Conservation (phyloP, 2,888 invertebrate genomes). For the Crocallis elinguaria region DNA sequence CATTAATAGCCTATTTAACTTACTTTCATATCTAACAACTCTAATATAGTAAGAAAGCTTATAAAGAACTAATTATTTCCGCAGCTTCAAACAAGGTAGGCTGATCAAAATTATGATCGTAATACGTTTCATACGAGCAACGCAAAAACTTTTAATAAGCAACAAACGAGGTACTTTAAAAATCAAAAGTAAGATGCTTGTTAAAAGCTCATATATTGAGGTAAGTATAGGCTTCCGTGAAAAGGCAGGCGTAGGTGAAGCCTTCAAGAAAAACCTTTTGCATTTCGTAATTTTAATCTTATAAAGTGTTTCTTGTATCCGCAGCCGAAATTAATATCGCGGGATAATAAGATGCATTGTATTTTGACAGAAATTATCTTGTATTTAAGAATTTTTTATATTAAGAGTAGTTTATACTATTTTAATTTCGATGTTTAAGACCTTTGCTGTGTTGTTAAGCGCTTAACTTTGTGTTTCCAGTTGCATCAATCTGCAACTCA, state of each 20-base stretch:
- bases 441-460: no score
- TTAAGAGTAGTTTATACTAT: no score
- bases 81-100: conserved; percentile 11
- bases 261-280: conserved; percentile 42
- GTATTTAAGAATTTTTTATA: no score
- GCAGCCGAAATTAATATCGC: conserved; percentile 42
- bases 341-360: conserved; percentile 35
- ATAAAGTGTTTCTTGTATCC: conserved; percentile 44
- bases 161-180: conserved; percentile 43
- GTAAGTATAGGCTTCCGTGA: conserved; percentile 64
- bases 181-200: conserved; percentile 48
- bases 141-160: conserved; percentile 43
- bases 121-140: conserved; percentile 36
- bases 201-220: conserved; percentile 67
- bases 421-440: no score
- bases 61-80: conserved; percentile 34
- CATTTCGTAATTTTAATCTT: conserved; percentile 45
- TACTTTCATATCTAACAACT: not conserved
- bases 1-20: conserved; percentile 3
- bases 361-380: no score
- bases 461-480: no score
- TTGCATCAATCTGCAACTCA: conserved; percentile 1
- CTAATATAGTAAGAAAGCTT: conserved; percentile 14
- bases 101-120: conserved; percentile 30
- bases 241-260: conserved; percentile 37